Base-by-base conservation (phyloP, 2,888 invertebrate genomes). In the Sussaba pulchella region DNA sequence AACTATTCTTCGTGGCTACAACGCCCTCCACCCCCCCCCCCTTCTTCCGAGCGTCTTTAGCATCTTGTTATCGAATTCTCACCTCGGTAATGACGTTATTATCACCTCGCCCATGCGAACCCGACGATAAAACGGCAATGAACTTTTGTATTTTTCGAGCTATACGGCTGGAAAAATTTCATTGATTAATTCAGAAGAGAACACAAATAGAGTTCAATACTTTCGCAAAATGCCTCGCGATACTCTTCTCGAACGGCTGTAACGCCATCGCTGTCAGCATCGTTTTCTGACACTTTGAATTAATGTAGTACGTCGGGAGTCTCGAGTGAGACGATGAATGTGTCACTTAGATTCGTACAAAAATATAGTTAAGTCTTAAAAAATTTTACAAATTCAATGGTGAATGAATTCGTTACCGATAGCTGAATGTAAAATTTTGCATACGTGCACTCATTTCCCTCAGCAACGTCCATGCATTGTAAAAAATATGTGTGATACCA, bases 1-100 rank as follows among this genome's bases (percentile, higher is more conserved):
- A 74, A 66, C 74, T 54, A 78, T 69, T 78, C 69, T 74, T 64
- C 63, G 47, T 74, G 67, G 57, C 57, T 71, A 26, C 21, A 61
- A 43, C 19, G 43, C 4, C 9, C n/a, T n/a, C n/a, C n/a, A n/a
- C n/a, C n/a, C n/a, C n/a, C n/a, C n/a, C n/a, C n/a, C n/a, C n/a
- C n/a, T n/a, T n/a, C n/a, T n/a, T n/a, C n/a, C n/a, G 21, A 17
- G 41, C 61, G 72, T 64, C 72, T 52, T 72, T 54, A 50, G 52
- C 31, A 64, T 73, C 63, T 64, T 43, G 64, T 64, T 72, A 73
- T 73, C 43, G 54, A 73, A 73, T 54, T 64, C 63, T 64, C 72
- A 63, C 47, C 52, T 72, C 43, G 50, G 14, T 63, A 12, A 36
- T 41, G 12, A 21, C 41, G 26, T 57, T 57, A 54, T 45, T 31